These are phyloP conservation scores for Acrobasis repandana DNA, from an alignment of 2,888 invertebrate species.

Conservation along the genomic window DNA sequence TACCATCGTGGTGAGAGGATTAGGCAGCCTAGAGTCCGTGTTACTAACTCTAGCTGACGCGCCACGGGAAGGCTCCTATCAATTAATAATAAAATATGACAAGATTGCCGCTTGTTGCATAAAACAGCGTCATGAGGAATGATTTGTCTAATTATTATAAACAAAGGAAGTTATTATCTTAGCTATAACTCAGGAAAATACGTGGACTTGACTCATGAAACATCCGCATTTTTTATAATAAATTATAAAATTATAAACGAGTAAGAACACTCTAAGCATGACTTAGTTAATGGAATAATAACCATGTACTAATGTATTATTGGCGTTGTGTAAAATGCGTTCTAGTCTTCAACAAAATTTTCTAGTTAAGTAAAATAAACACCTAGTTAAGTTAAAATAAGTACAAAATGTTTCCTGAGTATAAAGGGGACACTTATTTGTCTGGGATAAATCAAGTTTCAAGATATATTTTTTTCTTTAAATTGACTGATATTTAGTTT, in stretches of 20 bases:
- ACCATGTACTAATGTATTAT: constrained; percentile 8
- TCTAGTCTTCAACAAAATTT: neutral
- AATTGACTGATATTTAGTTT: too few species aligned
- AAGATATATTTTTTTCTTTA: too few species aligned
- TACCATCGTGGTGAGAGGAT: too few species aligned
- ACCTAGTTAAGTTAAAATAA: too few species aligned
- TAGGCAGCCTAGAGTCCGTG: too few species aligned
- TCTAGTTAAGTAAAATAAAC: neutral
- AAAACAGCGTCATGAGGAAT: neutral
- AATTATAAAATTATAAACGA: neutral
- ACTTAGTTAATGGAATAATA: neutral
- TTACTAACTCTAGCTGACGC: too few species aligned
- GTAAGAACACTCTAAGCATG: neutral
- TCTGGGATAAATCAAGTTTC: too few species aligned
- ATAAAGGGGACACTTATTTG: neutral
- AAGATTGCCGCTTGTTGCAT: too few species aligned
- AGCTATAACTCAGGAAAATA: neutral
- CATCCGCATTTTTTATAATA: neutral
- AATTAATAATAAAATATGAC: neutral
- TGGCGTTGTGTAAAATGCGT: neutral
- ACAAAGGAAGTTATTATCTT: neutral
- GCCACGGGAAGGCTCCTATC: neutral
- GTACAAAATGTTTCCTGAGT: neutral
- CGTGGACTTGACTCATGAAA: neutral
- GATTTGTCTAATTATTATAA: neutral